Evolutionary conservation across 2,113 vertebrate genomes (phyloP).

Genomic region (Toxotes jaculatrix): DNA sequence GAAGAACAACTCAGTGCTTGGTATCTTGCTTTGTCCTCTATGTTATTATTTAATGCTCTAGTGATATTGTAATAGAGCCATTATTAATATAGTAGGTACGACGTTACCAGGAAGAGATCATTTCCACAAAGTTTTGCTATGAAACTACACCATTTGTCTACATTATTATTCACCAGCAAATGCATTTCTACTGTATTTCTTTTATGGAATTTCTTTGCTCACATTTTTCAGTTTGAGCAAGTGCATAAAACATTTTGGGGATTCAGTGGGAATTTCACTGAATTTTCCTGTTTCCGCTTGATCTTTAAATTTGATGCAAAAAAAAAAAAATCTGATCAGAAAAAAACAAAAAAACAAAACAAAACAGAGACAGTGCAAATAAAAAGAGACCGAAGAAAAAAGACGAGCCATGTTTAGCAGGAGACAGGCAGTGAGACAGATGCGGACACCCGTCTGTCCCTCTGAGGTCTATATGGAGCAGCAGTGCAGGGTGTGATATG

Average conservation of each 20-base stretch:
- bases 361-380: background rate
- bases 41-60: background rate
- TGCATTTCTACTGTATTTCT: background rate
- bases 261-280: background rate
- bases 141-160: background rate
- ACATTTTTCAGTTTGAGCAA: background rate
- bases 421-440: conserved; percentile 47
- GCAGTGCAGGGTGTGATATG: conserved; percentile 63
- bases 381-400: background rate
- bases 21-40: background rate
- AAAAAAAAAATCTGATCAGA: background rate
- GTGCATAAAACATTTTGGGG: background rate
- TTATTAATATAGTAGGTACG: background rate
- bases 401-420: conserved; percentile 3
- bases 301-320: background rate
- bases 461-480: conserved; percentile 58
- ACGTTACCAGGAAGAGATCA: background rate
- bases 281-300: background rate
- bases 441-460: conserved; percentile 37
- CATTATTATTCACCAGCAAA: background rate
- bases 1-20: background rate
- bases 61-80: background rate
- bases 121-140: background rate
- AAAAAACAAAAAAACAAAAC: background rate
- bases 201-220: background rate